Conservation (phyloP, 2,888 invertebrate genomes). For the Sphinx pinastri region DNA sequence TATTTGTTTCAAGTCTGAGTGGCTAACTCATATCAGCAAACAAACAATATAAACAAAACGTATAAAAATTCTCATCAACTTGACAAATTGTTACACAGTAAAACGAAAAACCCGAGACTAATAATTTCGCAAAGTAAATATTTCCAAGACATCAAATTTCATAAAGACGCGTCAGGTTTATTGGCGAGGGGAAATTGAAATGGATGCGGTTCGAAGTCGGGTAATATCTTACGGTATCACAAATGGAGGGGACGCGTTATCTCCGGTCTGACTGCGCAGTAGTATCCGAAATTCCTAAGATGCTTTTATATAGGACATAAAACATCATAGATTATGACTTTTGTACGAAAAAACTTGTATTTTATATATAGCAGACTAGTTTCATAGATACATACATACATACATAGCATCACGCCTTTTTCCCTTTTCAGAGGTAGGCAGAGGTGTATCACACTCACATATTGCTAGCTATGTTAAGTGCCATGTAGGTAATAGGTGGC, state of each 20-base stretch:
- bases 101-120: not conserved
- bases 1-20: conserved; percentile 2
- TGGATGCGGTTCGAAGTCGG: conserved; percentile 21
- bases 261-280: too few species aligned
- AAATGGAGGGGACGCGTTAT: conserved; percentile 15
- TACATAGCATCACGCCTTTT: too few species aligned
- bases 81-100: not conserved
- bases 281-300: too few species aligned
- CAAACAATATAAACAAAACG: not conserved
- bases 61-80: not conserved
- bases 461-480: too few species aligned
- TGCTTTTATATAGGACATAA: too few species aligned
- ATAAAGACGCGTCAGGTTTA: conserved; percentile 24
- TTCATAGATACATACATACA: too few species aligned
- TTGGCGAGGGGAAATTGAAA: conserved; percentile 28
- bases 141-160: conserved; percentile 22
- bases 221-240: conserved; percentile 28
- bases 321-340: too few species aligned
- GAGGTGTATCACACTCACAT: too few species aligned
- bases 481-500: too few species aligned
- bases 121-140: conserved; percentile 10
- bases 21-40: not conserved
- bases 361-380: too few species aligned
- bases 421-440: too few species aligned
- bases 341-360: too few species aligned